Base-by-base conservation (phyloP, 1,140 invertebrate species). In the Ptiloglossa arizonensis region DNA sequence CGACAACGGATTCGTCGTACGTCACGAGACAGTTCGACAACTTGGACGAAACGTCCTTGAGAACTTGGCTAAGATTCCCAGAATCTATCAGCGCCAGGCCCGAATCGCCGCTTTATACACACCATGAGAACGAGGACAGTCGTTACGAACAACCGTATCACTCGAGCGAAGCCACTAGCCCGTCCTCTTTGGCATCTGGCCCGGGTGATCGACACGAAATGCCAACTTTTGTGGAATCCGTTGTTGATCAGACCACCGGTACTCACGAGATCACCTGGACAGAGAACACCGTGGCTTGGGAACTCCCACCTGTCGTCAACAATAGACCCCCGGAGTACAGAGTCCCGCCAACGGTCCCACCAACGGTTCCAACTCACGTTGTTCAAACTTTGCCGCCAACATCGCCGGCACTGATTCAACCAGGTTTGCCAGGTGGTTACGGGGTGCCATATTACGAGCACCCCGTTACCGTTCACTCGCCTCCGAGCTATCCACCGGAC, bases 361-460 rank as follows among this genome's bases (percentile, higher is more conserved):
- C 3, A 35, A 35, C 41, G 0, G 4, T 2, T 17, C 11, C 32
- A 2, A 35, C 13, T 0, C 27, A 13, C 81, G 83, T 64, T 50
- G 19, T 67, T 3, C 78, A 41, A 24, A 24, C 81, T 52, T 17
- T 62, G 9, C 41, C 27, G 0, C 41, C 29, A 1, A 0, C 4
- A 38, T 66, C 83, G 0, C 69, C 75, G 0, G 50, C 80, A 11
- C 86, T 86, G 5, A 22, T 86, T 27, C 80, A 80, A n/a, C 79
- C 84, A 1, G 56, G 77, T 1, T 41, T 67, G 2, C 62, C 79
- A 4, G 57, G 81, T 32, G 78, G 76, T 19, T 80, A 81, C 46
- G 87, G 85, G n/a, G 66, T 73, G 0, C 80, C 88, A 0, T 86
- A 88, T 62, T 86, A 87, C 35, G 76, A 82, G 0, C 66, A 86